Conservation (phyloP, 2,113 vertebrate genomes). For the Rhabdomys dilectus region DNA sequence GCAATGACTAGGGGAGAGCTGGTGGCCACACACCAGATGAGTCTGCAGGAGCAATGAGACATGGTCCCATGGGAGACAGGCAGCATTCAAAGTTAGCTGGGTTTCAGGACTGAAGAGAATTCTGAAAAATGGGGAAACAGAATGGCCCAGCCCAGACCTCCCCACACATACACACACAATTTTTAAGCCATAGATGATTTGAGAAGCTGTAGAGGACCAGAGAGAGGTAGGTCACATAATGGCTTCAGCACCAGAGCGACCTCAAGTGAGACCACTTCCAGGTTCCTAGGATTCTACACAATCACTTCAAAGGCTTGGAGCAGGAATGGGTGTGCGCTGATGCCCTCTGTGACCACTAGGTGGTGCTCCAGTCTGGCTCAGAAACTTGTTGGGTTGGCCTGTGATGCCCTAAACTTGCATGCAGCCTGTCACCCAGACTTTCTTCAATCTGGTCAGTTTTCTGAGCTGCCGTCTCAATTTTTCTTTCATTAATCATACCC, state of each 20-base stretch:
- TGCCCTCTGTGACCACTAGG: slow-evolving; percentile 63
- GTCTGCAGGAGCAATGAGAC: not conserved
- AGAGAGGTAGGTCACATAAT: not conserved
- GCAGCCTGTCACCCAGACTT: not conserved
- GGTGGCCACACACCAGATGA: rapidly evolving
- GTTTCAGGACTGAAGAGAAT: not conserved
- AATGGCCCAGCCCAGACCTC: not conserved
- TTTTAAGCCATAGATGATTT: not conserved
- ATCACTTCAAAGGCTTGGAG: not conserved
- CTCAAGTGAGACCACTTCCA: not conserved
- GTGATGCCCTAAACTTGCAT: not conserved
- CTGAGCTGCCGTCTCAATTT: slow-evolving; percentile 70
- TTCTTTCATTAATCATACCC: slow-evolving; percentile 70
- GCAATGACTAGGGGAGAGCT: rapidly evolving
- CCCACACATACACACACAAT: not conserved
- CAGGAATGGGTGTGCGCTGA: not conserved
- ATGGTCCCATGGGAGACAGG: rapidly evolving
- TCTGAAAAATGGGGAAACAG: not conserved
- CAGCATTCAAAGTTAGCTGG: not conserved
- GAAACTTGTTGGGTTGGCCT: not conserved
- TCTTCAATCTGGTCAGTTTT: slow-evolving; percentile 44
- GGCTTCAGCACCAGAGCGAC: not conserved
- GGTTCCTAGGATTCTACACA: not conserved
- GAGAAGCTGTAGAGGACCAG: not conserved
- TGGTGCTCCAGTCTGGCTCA: slow-evolving; percentile 70